Conservation (phyloP, 1,140 invertebrate species). For the Zaprionus camerounensis region DNA sequence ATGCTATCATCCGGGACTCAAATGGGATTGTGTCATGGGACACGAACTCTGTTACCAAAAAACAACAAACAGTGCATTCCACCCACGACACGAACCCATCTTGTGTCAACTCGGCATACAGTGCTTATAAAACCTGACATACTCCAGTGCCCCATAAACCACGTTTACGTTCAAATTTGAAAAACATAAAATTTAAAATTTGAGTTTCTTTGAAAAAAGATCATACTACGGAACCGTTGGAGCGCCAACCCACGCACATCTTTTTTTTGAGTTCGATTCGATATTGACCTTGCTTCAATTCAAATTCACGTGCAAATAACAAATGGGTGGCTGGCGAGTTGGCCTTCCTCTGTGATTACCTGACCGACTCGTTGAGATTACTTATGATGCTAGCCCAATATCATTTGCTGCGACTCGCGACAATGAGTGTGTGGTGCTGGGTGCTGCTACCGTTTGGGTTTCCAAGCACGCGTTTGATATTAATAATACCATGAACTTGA, state of each 20-base stretch:
- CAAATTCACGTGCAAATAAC: slow-evolving; percentile 29
- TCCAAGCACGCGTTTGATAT: slow-evolving; percentile 41
- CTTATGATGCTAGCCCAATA: neutral
- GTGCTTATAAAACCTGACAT: no score
- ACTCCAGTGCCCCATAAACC: no score
- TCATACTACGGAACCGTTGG: no score
- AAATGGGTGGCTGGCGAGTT: neutral
- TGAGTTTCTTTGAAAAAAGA: no score
- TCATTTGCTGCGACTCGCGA: neutral
- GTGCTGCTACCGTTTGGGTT: slow-evolving; percentile 34
- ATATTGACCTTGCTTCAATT: slow-evolving; percentile 29
- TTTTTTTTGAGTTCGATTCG: neutral
- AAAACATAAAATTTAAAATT: no score
- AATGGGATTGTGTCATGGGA: no score
- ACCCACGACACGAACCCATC: no score
- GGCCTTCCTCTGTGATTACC: slow-evolving; percentile 26
- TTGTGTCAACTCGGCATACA: no score
- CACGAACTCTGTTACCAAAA: no score
- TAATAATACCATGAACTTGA: slow-evolving; percentile 62
- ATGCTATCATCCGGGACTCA: no score
- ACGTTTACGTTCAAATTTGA: no score
- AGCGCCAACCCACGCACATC: neutral
- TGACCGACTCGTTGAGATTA: slow-evolving; percentile 3
- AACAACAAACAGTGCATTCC: no score
- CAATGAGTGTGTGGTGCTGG: neutral